Evolutionary conservation across 2,113 vertebrate species (phyloP).

Genomic region (Patagioenas fasciata): DNA sequence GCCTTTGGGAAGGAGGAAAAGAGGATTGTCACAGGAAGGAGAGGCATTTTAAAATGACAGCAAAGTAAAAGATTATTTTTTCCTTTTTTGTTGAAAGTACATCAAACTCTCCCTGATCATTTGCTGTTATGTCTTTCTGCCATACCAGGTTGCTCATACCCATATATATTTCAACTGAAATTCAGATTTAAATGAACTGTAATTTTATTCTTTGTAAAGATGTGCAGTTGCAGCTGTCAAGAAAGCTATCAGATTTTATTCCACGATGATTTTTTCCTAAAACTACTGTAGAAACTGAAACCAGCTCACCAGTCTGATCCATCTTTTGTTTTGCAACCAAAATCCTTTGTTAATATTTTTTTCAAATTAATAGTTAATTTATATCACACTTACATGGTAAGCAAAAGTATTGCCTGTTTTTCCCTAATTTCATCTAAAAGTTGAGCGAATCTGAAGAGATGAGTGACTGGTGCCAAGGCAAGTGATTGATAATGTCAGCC

Average conservation of each 20-base stretch:
- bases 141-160: not conserved
- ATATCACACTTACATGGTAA: not conserved
- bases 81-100: not conserved
- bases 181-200: not conserved
- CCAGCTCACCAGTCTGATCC: not conserved
- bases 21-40: not conserved
- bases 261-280: not conserved
- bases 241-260: not conserved
- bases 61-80: conserved; percentile 1
- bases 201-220: not conserved
- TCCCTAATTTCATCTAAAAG: not conserved
- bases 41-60: not conserved
- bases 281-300: not conserved
- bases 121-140: not conserved
- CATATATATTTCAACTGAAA: not conserved
- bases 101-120: not conserved
- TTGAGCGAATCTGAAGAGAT: not conserved
- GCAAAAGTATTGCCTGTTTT: not conserved
- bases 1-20: not conserved
- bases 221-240: not conserved
- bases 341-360: not conserved
- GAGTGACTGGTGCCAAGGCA: not conserved
- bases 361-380: not conserved
- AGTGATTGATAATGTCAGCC: not conserved
- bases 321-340: not conserved